Evolutionary conservation across 2,113 vertebrate genomes (phyloP), one percentile per base, ranked within the genome.

Genomic region (Ageneiosus marmoratus): DNA sequence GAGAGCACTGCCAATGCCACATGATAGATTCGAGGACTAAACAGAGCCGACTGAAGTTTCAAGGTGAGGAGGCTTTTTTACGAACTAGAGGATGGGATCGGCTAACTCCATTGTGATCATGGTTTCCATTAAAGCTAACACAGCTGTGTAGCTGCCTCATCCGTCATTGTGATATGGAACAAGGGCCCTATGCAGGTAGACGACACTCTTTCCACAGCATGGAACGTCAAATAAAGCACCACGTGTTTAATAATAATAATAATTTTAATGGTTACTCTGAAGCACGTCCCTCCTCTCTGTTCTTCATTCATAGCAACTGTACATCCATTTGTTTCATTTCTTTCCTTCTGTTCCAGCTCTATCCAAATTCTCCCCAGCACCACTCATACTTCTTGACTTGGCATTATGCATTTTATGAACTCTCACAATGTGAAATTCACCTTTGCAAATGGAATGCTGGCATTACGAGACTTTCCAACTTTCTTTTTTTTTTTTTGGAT

Each of bases 51-150:
- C 81, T 77, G 72, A 83, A 87, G 77, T 85, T 87, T 87, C 86
- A 85, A 85, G 86, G 86, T 87, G 85, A 87, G 63, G 72, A 82
- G 80, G 27, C 34, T 80, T 70, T 87, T 87, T 50, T 85, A 85
- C 79, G 69, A 79, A 85, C 80, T 80, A 76, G 46, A 29, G 76
- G 77, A 70, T 77, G 53, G 77, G 63, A 80, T 22, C 29, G 32
- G 51, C 72, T 62, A 67, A 34, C 77, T 86, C 44, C 13, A 29
- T 72, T 41, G 72, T 63, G 85, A 81, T 86, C 81, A 72, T 77
- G 85, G 77, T 81, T 86, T 72, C 77, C 81, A 83, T 86, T 83
- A 83, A 46, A 62, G 80, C 69, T 79, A 86, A 80, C 77, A 86
- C 79, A 72, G 77, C 53, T 24, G 69, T 22, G 41, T 44, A 44